A percentile compares a stretch with the other conserved stretches of the same genome.
Evolutionary conservation across 2,888 invertebrate species (phyloP).

Genomic region (Andrena hattorfiana): DNA sequence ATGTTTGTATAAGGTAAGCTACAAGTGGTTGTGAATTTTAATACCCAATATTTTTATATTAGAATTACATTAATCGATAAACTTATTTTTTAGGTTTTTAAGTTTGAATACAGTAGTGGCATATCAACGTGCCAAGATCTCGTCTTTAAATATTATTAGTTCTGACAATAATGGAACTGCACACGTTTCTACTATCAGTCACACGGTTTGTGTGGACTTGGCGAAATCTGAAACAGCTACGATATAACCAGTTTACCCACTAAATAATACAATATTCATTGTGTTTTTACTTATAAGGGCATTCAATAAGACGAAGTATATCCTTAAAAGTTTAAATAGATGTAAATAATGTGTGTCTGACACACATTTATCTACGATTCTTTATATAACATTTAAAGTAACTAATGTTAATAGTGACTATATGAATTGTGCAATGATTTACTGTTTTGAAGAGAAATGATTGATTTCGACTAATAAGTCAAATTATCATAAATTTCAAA

Average conservation of each 20-base stretch:
- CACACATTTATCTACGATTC: conserved; percentile 22
- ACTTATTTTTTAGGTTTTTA: conserved; percentile 89
- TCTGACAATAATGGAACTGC: conserved; percentile 71
- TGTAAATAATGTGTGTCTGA: conserved; percentile 24
- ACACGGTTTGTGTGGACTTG: conserved; percentile 85
- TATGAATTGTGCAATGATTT: conserved; percentile 21
- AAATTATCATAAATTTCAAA: conserved; percentile 35
- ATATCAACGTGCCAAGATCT: conserved; percentile 96
- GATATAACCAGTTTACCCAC: conserved; percentile 57
- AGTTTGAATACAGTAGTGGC: conserved; percentile 95
- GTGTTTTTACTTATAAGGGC: conserved; percentile 22
- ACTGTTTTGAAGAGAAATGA: conserved; percentile 20
- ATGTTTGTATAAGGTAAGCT: conserved; percentile 92
- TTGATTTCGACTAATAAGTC: conserved; percentile 29
- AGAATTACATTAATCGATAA: conserved; percentile 38
- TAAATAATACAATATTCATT: conserved; percentile 12
- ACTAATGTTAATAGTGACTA: conserved; percentile 10
- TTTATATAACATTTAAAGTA: conserved; percentile 26
- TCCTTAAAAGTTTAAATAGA: conserved; percentile 12
- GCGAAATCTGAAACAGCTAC: conserved; percentile 78
- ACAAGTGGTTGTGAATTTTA: neutral
- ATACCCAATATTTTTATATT: neutral
- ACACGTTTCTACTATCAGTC: conserved; percentile 86
- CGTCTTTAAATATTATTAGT: conserved; percentile 91
- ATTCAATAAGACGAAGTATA: conserved; percentile 12